Evolutionary conservation across 2,797 vertebrate species (phyloP), one percentile per base, ranked within the genome.

Genomic region (Benthosema pterotum): DNA sequence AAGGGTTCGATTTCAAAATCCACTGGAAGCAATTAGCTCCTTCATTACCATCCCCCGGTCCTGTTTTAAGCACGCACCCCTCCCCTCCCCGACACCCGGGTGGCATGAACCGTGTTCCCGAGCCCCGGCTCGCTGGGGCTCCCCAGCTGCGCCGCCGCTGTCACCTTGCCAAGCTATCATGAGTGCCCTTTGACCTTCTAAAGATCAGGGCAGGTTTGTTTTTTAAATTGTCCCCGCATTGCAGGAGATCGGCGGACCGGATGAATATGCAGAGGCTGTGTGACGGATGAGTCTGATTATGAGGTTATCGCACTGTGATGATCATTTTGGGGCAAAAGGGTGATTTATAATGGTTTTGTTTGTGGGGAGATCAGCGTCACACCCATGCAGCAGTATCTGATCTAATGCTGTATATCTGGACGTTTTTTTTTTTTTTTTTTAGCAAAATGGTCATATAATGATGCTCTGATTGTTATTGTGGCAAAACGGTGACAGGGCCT

Each of bases 21-120:
- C 88, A 90, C 75, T 89, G 87, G 80, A 92, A 89, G 87, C 86
- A 89, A 90, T 91, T 91, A 90, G 86, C 83, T 87, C 74, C 75
- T 84, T 92, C 84, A 88, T 90, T 89, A 91, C 77, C 89, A 85
- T 90, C 83, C 81, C 45, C 83, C 77, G 32, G 79, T 75, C 49
- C 67, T 64, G 60, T 48, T 43, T 53, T 50, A 6, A 1, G 6
- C 67, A 75, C 80, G 75, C 77, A 71, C 69, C 14, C n/a, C 57
- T n/a, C 45, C 51, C 32, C 14, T 12, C n/a, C 60, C 49, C 13
- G 49, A 46, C 59, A n/a, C 3, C n/a, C 43, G 1, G 2, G 42
- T 65, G n/a, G 69, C 48, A 56, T 28, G 60, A 57, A 57, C 61
- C 64, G n/a, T 3, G 2, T 47, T 58, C 74, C 60, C 51, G 42